Evolutionary conservation across 2,888 invertebrate genomes (phyloP).

Genomic region (Diaperis boleti): DNA sequence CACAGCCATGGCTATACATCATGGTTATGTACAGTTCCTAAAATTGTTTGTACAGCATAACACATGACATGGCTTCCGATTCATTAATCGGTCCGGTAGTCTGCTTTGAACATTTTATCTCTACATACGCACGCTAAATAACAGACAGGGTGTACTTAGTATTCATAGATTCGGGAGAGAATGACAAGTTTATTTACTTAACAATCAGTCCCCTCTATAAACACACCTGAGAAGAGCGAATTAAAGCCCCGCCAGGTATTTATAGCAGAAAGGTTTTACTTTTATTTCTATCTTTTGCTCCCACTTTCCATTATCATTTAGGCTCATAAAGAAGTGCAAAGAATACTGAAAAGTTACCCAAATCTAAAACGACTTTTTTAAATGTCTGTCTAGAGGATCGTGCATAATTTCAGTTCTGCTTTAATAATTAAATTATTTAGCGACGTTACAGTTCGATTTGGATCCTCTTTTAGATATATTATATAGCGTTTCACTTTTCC

Average conservation of each 20-base stretch:
- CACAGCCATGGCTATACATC: slow-evolving; percentile 47
- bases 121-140: slow-evolving; percentile 15
- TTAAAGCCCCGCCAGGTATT: neutral
- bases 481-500: no score
- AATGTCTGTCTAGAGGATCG: no score
- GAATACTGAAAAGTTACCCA: no score
- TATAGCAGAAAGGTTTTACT: no score
- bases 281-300: no score
- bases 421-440: no score
- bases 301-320: no score
- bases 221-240: slow-evolving; percentile 6
- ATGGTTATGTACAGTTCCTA: slow-evolving; percentile 45
- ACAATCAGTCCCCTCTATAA: slow-evolving; percentile 2
- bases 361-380: no score
- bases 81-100: slow-evolving; percentile 42
- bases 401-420: no score
- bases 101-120: slow-evolving; percentile 29
- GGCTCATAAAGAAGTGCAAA: no score
- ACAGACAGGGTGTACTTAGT: slow-evolving; percentile 14
- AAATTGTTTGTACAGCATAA: slow-evolving; percentile 49
- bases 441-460: no score
- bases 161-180: slow-evolving; percentile 32
- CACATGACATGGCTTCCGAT: slow-evolving; percentile 48
- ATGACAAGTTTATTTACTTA: slow-evolving; percentile 19
- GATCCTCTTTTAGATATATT: no score